Base-by-base conservation (phyloP, 2,797 vertebrate species). In the Poliocrania exsul region DNA sequence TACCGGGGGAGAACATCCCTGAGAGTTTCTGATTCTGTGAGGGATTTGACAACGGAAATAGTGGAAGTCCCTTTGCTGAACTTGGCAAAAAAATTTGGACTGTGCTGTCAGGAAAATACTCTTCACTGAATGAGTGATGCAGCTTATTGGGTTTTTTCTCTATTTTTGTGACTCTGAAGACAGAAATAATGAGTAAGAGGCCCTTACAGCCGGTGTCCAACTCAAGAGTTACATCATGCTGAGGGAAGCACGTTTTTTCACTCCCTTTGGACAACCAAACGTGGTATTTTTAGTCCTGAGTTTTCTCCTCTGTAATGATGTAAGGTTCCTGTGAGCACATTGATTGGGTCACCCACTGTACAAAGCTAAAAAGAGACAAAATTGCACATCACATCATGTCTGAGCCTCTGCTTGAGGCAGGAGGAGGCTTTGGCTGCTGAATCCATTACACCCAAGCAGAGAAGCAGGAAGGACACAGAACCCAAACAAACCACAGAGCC, bases 141-240 rank as follows among this genome's bases (percentile, higher is more conserved):
- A 85, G 72, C 38, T 87, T 61, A 44, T 85, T 60, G 47, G 60
- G 40, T 60, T 23, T 88, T 72, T 37, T 90, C 72, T 91, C 61
- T 84, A 21, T 71, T 95, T 93, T 78, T 87, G 80, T 91, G 61
- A 28, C 42, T 87, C 6, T 37, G 84, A 83, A 54, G 79, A 80
- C 56, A 89, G 91, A 92, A 83, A 37, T 74, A 54, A 37, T 89
- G 96, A 93, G 72, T 87, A 81, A 95, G 86, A 93, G 75, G 64
- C 69, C 1, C 1, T 64, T 71, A 25, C 6, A 5, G 88, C 70
- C 21, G 2, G 51, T 67, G 61, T 82, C 88, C 90, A 81, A 24
- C 31, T 37, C 79, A 58, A 54, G 8, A 16, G 31, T 81, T 72
- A 54, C 58, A 66, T 25, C 69, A 53, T 31, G 20, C 94, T 94